Conservation (phyloP, 2,888 invertebrate species). For the Drosophila koepferae region DNA sequence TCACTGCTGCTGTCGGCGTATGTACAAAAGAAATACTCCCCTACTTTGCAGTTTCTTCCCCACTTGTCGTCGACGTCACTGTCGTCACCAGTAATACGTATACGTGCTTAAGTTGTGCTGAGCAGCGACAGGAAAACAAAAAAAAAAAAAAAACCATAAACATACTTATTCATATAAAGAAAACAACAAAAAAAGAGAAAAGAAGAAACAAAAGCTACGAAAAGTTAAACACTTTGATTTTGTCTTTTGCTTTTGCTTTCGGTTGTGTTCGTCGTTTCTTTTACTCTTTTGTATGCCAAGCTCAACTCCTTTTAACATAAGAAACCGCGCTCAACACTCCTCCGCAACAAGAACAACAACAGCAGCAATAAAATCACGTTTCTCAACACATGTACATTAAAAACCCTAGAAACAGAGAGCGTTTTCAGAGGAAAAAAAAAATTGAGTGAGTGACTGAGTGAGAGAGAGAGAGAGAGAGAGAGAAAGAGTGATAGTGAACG, state of each 20-base stretch:
- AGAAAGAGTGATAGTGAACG: slow-evolving; percentile 21
- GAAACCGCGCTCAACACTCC: slow-evolving; percentile 62
- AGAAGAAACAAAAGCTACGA: slow-evolving; percentile 56
- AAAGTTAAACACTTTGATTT: slow-evolving; percentile 63
- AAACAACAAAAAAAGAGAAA: slow-evolving; percentile 49
- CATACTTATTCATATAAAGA: slow-evolving; percentile 42
- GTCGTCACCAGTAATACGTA: slow-evolving; percentile 52
- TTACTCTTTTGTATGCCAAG: slow-evolving; percentile 40
- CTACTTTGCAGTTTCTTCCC: slow-evolving; percentile 74
- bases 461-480: slow-evolving; percentile 29
- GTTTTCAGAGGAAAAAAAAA: slow-evolving; percentile 31
- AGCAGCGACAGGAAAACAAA: slow-evolving; percentile 48
- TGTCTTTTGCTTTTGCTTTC: slow-evolving; percentile 56
- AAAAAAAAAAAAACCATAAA: slow-evolving; percentile 13
- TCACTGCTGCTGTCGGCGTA: slow-evolving; percentile 31
- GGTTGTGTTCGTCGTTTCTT: slow-evolving; percentile 42
- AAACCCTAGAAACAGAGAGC: slow-evolving; percentile 23
- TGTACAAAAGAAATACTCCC: slow-evolving; percentile 57
- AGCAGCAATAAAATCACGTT: slow-evolving; percentile 37
- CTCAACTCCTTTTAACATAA: slow-evolving; percentile 46
- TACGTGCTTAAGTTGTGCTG: slow-evolving; percentile 78
- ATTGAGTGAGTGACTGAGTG: slow-evolving; percentile 22
- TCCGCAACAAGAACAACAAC: slow-evolving; percentile 41
- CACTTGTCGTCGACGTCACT: slow-evolving; percentile 62
- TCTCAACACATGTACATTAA: slow-evolving; percentile 33